Base-by-base conservation (phyloP, 2,888 invertebrate species). In the Amblyteles armatorius region DNA sequence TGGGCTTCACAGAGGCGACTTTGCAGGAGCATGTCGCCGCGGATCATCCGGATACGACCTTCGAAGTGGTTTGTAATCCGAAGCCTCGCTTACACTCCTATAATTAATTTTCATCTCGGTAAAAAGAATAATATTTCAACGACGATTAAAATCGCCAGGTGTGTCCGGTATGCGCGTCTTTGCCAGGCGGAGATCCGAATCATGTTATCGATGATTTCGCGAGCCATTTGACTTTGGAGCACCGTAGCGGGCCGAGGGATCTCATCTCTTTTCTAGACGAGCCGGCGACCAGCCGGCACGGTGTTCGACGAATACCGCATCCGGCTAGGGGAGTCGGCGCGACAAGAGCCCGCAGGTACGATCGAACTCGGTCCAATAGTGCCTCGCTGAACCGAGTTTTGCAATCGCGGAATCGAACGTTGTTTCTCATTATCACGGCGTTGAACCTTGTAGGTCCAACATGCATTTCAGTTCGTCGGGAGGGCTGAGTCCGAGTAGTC, bases 121-220 rank as follows among this genome's bases (percentile, higher is more conserved):
- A 19, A n/a, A 3, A 11, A 40, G 22, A 40, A 22, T 22, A 1
- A 57, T 67, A 11, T 16, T 48, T 48, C 3, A 48, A 13, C 44
- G 13, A 48, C 16, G 16, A 48, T 48, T 16, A 48, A 48, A 67
- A 79, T 78, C 84, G 94, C 92, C 94, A 99, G 96, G 98, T 99
- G 82, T 99, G 99, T 94, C 99, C 99, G 88, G 97, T 99, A 77
- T 99, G 99, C 95, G 99, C 99, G 86, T 98, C 99, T 86, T 96
- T 98, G 95, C 98, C 99, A 55, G 99, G 99, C 88, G 99, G 99
- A 78, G 99, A 99, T 94, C 99, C 99, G 86, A 99, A 99, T 95
- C 97, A 98, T 94, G 98, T 99, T 94, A 99, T 99, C 87, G 99
- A 99, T 95, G 99, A 99, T 95, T 98, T 99, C 95, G 97, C 98